phyloP scores from a whole-genome alignment of 1,140 invertebrate species.

The Periplaneta americana region DNA sequence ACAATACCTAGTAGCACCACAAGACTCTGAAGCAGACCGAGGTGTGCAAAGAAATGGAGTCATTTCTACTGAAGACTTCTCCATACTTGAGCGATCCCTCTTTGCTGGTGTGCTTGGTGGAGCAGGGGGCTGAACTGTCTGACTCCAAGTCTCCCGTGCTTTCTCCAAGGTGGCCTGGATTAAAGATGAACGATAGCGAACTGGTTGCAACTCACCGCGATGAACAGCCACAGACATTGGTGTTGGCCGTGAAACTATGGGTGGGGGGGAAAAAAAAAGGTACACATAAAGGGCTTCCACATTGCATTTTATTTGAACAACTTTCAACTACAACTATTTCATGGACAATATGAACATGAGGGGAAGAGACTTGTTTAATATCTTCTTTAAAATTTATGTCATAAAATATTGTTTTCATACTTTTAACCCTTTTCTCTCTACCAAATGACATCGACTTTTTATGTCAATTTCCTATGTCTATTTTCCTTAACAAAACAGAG shows the following conservation, averaged over 20 bases:
- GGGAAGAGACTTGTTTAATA: too few species aligned
- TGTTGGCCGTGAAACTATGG: constrained; percentile 28
- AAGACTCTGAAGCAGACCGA: background rate
- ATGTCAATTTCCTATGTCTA: too few species aligned
- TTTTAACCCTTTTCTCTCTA: too few species aligned
- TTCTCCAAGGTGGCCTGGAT: constrained; percentile 18
- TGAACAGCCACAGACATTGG: constrained; percentile 37
- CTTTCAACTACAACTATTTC: too few species aligned
- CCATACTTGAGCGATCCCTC: background rate
- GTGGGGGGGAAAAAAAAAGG: too few species aligned
- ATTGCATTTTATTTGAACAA: too few species aligned
- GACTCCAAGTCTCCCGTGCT: constrained; percentile 17
- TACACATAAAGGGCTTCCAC: too few species aligned
- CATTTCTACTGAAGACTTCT: background rate
- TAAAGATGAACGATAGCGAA: constrained; percentile 10
- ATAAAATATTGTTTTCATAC: too few species aligned
- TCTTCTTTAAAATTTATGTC: too few species aligned
- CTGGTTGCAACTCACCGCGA: constrained; percentile 12
- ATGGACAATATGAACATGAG: too few species aligned
- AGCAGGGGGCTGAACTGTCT: background rate
- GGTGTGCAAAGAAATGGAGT: constrained; percentile 8
- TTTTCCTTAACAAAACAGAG: too few species aligned
- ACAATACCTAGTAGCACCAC: background rate
- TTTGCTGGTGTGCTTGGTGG: background rate
- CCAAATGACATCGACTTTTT: too few species aligned